Evolutionary conservation across 2,113 vertebrate species (phyloP).

Genomic region (Cyprinodon tularosa): DNA sequence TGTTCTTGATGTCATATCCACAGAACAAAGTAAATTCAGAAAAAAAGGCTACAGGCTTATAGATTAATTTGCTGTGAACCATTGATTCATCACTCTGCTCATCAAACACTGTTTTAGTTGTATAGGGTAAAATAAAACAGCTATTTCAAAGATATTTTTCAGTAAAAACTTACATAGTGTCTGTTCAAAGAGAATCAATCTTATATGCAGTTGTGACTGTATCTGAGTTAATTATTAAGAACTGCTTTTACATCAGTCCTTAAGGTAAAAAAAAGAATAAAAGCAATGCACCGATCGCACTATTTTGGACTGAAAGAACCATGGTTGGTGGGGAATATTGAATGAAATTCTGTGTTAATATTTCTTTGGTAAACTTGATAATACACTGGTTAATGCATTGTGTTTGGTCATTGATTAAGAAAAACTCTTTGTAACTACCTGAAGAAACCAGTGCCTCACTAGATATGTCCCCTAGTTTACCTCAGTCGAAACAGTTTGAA

Average conservation of each 20-base stretch:
- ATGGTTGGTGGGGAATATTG: neutral
- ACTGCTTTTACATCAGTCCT: no score
- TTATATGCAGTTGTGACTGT: neutral
- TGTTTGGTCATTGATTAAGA: neutral
- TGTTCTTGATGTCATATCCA: no score
- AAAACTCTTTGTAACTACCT: neutral
- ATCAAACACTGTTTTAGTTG: no score
- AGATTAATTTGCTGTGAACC: no score
- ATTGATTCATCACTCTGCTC: no score
- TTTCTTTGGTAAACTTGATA: neutral
- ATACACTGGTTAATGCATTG: neutral
- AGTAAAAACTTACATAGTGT: no score
- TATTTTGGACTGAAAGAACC: neutral
- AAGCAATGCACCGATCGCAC: neutral
- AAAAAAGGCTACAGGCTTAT: no score
- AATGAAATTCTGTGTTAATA: neutral
- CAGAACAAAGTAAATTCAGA: no score
- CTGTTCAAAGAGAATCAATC: neutral
- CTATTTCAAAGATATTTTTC: no score
- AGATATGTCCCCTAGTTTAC: neutral
- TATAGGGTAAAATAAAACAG: no score
- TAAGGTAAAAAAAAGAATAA: no score
- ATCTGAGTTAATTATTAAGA: neutral
- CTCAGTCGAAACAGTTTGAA: neutral
- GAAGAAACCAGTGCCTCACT: neutral